Percentiles rank a stretch among this genome's conserved stretches.
These are phyloP conservation scores for Conchocele bisecta DNA, from an alignment of 2,888 invertebrate species.

Conservation along the genomic window DNA sequence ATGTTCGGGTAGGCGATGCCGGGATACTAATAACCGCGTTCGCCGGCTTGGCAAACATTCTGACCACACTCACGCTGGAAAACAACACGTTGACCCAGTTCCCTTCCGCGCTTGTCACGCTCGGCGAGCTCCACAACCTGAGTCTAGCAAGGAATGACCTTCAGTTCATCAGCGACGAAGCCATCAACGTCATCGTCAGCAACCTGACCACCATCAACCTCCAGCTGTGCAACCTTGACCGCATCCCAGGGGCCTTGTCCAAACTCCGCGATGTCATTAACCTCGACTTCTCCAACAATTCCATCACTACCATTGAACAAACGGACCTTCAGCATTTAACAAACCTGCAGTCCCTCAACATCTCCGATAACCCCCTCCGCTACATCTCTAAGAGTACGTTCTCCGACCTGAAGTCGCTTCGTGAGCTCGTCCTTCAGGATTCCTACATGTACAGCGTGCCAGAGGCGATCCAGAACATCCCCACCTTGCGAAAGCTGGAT, in stretches of 20 bases:
- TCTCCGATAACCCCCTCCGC: slow-evolving; percentile 49
- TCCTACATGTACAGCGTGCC: slow-evolving; percentile 48
- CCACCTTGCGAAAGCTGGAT: slow-evolving; percentile 16
- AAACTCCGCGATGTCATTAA: slow-evolving; percentile 27
- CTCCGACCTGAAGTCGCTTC: slow-evolving; percentile 26
- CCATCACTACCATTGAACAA: slow-evolving; percentile 59
- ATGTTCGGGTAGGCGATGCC: slow-evolving; percentile 47
- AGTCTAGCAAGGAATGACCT: slow-evolving; percentile 54
- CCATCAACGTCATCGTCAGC: slow-evolving; percentile 37
- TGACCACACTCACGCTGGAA: slow-evolving; percentile 44
- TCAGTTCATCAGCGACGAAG: slow-evolving; percentile 58
- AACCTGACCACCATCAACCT: slow-evolving; percentile 53
- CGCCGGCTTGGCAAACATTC: slow-evolving; percentile 32
- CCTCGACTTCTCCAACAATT: slow-evolving; percentile 57
- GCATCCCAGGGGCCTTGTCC: slow-evolving; percentile 60
- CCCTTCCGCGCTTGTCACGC: slow-evolving; percentile 53
- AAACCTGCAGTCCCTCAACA: slow-evolving; percentile 22
- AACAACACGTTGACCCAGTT: slow-evolving; percentile 57
- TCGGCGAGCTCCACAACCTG: slow-evolving; percentile 39
- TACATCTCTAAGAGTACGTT: slow-evolving; percentile 62
- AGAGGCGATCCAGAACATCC: slow-evolving; percentile 48
- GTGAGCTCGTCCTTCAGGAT: slow-evolving; percentile 36
- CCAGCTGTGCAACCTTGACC: slow-evolving; percentile 49
- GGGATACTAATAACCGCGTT: slow-evolving; percentile 61
- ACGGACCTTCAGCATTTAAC: slow-evolving; percentile 51